phyloP scores from a whole-genome alignment of 2,797 vertebrate species.

The Ptychobarbus kaznakovi region DNA sequence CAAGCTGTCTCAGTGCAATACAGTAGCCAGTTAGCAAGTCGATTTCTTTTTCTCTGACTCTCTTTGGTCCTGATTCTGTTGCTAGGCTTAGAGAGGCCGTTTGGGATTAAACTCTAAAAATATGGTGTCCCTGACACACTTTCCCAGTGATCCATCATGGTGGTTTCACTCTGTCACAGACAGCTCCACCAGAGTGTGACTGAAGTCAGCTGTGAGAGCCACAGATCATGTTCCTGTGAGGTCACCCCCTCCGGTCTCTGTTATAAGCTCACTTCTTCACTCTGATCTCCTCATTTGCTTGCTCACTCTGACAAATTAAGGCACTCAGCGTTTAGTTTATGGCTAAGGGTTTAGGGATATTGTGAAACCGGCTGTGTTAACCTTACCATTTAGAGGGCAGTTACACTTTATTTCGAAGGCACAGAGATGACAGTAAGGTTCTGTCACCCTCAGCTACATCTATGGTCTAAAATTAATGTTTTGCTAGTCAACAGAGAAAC shows the following conservation, averaged over 20 bases:
- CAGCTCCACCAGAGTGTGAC: conserved; percentile 61
- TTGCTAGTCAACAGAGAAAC: background rate
- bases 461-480: background rate
- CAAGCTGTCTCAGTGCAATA: conserved; percentile 18
- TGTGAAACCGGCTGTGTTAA: background rate
- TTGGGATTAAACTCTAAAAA: conserved; percentile 80
- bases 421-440: background rate
- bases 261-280: conserved; percentile 36
- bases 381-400: conserved; percentile 23
- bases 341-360: conserved; percentile 23
- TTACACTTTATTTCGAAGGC: conserved; percentile 8
- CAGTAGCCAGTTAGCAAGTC: conserved; percentile 43
- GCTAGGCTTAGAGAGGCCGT: conserved; percentile 71
- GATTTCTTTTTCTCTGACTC: conserved; percentile 49
- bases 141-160: conserved; percentile 71
- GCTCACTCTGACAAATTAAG: conserved; percentile 32
- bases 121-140: conserved; percentile 82
- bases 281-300: conserved; percentile 17
- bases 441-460: background rate
- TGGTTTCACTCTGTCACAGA: conserved; percentile 67
- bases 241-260: conserved; percentile 7
- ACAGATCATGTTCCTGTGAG: conserved; percentile 41
- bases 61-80: conserved; percentile 68
- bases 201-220: conserved; percentile 61
- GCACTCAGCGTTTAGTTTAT: conserved; percentile 22